Base-by-base conservation (phyloP, 2,113 vertebrate species). In the Malaclemys terrapin region DNA sequence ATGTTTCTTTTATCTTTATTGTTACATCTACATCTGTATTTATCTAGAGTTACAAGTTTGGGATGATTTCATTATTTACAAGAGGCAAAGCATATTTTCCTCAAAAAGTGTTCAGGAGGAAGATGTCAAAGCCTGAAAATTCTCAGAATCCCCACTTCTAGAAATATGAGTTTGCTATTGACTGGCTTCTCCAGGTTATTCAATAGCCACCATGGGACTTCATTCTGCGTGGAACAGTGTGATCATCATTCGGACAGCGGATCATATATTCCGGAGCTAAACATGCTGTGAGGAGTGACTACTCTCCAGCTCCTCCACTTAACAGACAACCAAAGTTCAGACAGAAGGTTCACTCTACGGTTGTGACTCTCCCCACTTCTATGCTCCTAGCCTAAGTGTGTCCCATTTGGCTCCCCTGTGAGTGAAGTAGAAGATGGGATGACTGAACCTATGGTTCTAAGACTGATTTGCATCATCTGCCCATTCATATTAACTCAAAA, bases 401-500 rank as follows among this genome's bases (percentile, higher is more conserved):
- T 45, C 91, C 91, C 78, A 78, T 86, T 93, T 92, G 81, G 79
- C 57, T 97, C 90, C 81, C 80, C n/a, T 88, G 65, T 53, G 16
- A 22, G 56, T 88, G 35, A 82, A 24, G 16, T 1, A 93, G 56
- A 17, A 56, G 95, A 62, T 69, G 62, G 35, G 62, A 69, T 69
- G 62, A 69, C 62, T 69, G 82, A 89, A 93, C 62, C 76, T 14
- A 88, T 0, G 82, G 49, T 57, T 95, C 88, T 89, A 89, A 79
- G 69, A 79, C 29, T 88, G 87, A 87, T 95, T 95, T 80, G 96
- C 83, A 79, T 72, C 84, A 29, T 79, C 87, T 88, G 83, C 87
- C 83, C 93, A 95, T 95, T 95, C 65, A 89, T 82, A 38, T 94
- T 27, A 80, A 75, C 84, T 45, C 78, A 80, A 92, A 96, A 95